These are phyloP conservation scores for Lepus townsendii DNA, from an alignment of 2,797 vertebrate genomes.

Conservation along the genomic window DNA sequence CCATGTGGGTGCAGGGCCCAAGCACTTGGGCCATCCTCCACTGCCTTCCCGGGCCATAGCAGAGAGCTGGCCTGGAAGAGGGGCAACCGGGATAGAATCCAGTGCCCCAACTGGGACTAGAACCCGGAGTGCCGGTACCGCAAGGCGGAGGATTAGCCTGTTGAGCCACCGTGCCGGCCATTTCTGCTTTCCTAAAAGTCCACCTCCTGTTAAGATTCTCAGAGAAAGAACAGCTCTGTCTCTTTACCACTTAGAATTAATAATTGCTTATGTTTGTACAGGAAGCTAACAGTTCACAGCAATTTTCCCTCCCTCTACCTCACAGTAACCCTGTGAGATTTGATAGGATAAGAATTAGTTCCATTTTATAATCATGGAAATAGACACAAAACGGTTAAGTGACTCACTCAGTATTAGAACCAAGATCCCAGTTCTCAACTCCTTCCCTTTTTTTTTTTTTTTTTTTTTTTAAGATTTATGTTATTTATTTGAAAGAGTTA, in stretches of 20 bases:
- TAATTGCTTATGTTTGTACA: conserved; percentile 26
- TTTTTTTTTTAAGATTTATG: too few species aligned
- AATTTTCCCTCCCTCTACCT: conserved; percentile 38
- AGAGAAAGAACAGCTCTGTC: background rate
- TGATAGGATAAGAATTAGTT: conserved; percentile 52
- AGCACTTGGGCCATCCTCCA: too few species aligned
- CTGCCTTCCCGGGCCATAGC: too few species aligned
- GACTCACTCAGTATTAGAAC: background rate
- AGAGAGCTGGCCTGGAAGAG: too few species aligned
- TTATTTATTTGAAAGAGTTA: too few species aligned
- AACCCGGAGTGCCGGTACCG: too few species aligned
- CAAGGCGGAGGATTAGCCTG: too few species aligned
- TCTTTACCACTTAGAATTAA: conserved; percentile 41
- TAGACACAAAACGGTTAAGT: conserved; percentile 26
- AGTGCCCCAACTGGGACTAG: too few species aligned
- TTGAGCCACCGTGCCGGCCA: too few species aligned
- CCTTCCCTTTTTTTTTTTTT: background rate
- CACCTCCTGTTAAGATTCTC: background rate
- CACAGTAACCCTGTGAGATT: background rate
- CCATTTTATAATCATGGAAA: background rate
- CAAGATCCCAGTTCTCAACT: background rate
- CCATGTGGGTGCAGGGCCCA: too few species aligned
- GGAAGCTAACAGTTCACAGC: conserved; percentile 34
- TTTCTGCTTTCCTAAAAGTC: background rate
- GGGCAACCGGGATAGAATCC: too few species aligned